Conservation (phyloP, 2,797 vertebrate species). For the Halcyon leucocephala region DNA sequence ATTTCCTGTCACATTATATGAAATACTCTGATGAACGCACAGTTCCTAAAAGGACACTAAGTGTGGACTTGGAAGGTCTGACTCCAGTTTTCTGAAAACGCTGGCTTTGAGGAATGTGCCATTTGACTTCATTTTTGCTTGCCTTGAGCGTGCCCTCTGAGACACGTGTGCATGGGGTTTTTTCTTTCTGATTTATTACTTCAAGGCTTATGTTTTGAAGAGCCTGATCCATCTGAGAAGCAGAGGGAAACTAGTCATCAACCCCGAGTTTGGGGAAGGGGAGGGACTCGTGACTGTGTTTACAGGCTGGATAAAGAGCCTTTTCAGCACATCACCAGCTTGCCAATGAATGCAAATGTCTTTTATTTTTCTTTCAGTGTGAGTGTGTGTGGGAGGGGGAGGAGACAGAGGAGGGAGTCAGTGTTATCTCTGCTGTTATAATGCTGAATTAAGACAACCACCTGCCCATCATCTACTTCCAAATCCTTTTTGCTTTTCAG, state of each 20-base stretch:
- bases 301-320: not conserved
- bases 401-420: not conserved
- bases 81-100: not conserved
- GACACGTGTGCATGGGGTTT: not conserved
- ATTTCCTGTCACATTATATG: constrained; percentile 18
- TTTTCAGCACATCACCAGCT: not conserved
- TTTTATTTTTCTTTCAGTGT: not conserved
- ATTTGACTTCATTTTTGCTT: not conserved
- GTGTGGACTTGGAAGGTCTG: constrained; percentile 13
- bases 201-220: not conserved
- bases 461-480: constrained; percentile 2
- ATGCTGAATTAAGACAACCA: constrained; percentile 29
- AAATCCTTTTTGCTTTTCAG: constrained; percentile 11
- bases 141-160: not conserved
- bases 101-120: not conserved
- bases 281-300: not conserved
- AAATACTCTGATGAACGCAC: constrained; percentile 38
- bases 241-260: not conserved
- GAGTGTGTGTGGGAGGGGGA: not conserved
- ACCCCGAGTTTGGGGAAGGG: not conserved
- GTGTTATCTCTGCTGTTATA: not conserved
- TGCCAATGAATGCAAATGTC: not conserved
- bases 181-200: not conserved
- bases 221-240: not conserved
- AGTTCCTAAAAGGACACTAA: constrained; percentile 51